Evolutionary conservation across 2,888 invertebrate species (phyloP).

Genomic region (Dorcus hopei): DNA sequence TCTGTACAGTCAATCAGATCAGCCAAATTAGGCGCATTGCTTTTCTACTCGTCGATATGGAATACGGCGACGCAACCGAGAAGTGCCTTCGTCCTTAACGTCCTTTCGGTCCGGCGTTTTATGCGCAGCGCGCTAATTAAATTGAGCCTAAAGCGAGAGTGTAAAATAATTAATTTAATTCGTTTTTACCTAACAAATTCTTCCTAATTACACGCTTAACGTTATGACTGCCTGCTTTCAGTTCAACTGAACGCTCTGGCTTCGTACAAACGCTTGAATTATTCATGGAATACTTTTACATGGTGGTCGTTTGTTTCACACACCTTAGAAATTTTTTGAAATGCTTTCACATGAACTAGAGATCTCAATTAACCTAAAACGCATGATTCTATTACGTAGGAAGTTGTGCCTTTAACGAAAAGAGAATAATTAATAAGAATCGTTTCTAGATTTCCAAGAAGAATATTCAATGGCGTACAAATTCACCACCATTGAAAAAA

Average conservation of each 20-base stretch:
- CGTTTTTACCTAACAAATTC: slow-evolving; percentile 16
- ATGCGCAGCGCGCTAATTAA: slow-evolving; percentile 9
- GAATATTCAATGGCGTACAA: too few relatives aligned
- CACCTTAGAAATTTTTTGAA: too few relatives aligned
- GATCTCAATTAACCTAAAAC: too few relatives aligned
- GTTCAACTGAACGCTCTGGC: too few relatives aligned
- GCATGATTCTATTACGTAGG: too few relatives aligned
- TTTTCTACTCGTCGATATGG: slow-evolving; percentile 13
- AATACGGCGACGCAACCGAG: slow-evolving; percentile 6
- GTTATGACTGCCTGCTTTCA: neutral
- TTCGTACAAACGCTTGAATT: too few relatives aligned
- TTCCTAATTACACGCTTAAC: slow-evolving; percentile 7
- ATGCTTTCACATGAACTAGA: too few relatives aligned
- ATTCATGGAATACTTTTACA: too few relatives aligned
- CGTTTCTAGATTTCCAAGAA: too few relatives aligned
- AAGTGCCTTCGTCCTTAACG: slow-evolving; percentile 10
- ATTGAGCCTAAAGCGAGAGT: slow-evolving; percentile 18
- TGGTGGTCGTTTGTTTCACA: neutral
- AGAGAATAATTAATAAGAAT: too few relatives aligned
- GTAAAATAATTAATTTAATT: slow-evolving; percentile 22
- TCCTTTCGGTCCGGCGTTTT: slow-evolving; percentile 10
- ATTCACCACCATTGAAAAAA: too few relatives aligned
- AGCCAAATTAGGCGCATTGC: slow-evolving; percentile 33
- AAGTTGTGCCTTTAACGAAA: too few relatives aligned
- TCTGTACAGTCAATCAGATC: slow-evolving; percentile 48